Conservation (phyloP, 2,888 invertebrate species). For the Chymomyza procnemis region DNA sequence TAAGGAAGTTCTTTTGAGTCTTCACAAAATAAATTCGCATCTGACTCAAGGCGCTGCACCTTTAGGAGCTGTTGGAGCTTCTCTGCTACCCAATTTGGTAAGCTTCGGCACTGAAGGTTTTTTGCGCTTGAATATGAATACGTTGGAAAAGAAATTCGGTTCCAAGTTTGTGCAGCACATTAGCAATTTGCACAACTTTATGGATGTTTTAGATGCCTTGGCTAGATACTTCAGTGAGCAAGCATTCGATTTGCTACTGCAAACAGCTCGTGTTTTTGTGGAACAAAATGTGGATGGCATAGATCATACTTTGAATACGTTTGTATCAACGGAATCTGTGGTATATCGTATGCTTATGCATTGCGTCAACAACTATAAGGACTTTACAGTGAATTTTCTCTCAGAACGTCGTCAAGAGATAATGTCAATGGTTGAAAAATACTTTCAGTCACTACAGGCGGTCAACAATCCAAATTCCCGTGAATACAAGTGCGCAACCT, state of each 20-base stretch:
- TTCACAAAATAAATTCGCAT: constrained; percentile 44
- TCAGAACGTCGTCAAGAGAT: constrained; percentile 36
- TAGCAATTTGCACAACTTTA: constrained; percentile 48
- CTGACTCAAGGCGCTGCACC: constrained; percentile 29
- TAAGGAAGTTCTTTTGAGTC: constrained; percentile 48
- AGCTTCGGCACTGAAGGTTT: constrained; percentile 1
- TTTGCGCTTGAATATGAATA: constrained; percentile 27
- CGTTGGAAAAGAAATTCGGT: constrained; percentile 45
- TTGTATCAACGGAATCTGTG: constrained; percentile 65
- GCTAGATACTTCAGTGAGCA: constrained; percentile 47
- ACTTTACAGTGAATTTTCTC: constrained; percentile 46
- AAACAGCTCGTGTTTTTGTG: constrained; percentile 59
- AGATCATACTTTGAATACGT: constrained; percentile 52
- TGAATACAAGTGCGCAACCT: constrained; percentile 27
- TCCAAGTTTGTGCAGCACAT: constrained; percentile 65
- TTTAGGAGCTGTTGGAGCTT: constrained; percentile 21
- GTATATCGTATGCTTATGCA: constrained; percentile 63
- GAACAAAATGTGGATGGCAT: constrained; percentile 56
- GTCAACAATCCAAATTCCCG: constrained; percentile 9
- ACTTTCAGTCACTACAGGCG: constrained; percentile 36
- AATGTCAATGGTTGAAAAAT: constrained; percentile 13
- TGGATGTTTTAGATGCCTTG: constrained; percentile 59
- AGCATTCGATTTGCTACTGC: constrained; percentile 49
- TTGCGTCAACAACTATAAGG: constrained; percentile 53
- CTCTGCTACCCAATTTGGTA: constrained; percentile 42